A percentile compares a stretch with the other conserved stretches of the same genome.
Evolutionary conservation across 2,113 vertebrate genomes (phyloP).

Genomic region (Leptodactylus fuscus): DNA sequence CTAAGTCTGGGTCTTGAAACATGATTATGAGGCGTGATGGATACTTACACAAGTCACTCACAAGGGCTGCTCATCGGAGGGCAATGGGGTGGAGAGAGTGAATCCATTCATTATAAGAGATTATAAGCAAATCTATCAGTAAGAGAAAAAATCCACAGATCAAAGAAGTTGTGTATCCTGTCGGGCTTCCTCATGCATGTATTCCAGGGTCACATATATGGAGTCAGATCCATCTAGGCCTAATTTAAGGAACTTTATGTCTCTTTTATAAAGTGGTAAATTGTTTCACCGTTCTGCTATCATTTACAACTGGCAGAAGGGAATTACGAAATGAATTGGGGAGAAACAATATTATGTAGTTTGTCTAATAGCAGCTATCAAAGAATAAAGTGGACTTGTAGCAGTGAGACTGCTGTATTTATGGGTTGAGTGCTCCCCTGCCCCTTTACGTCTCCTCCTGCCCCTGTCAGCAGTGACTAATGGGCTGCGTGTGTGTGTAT

Average conservation of each 20-base stretch:
- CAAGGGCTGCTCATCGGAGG: conserved; percentile 41
- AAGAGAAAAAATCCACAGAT: background rate
- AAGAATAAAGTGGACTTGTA: background rate
- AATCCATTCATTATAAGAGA: conserved; percentile 18
- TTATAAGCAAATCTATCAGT: conserved; percentile 30
- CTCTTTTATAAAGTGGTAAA: conserved; percentile 6
- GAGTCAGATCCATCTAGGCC: background rate
- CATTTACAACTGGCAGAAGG: background rate
- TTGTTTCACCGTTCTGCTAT: background rate
- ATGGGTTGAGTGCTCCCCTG: no score
- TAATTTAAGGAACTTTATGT: background rate
- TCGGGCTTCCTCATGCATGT: background rate
- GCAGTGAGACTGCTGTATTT: background rate
- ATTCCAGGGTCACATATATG: background rate
- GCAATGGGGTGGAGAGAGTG: conserved; percentile 19
- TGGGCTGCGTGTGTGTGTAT: no score
- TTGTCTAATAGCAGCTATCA: background rate
- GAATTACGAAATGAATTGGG: background rate
- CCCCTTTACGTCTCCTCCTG: background rate
- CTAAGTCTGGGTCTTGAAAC: conserved; percentile 24
- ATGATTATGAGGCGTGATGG: conserved; percentile 40
- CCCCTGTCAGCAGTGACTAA: background rate
- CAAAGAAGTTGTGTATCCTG: background rate
- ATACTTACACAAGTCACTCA: conserved; percentile 31
- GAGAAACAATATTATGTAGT: background rate